Evolutionary conservation across 2,797 vertebrate genomes (phyloP).

Genomic region (Tokudaia muenninki): DNA sequence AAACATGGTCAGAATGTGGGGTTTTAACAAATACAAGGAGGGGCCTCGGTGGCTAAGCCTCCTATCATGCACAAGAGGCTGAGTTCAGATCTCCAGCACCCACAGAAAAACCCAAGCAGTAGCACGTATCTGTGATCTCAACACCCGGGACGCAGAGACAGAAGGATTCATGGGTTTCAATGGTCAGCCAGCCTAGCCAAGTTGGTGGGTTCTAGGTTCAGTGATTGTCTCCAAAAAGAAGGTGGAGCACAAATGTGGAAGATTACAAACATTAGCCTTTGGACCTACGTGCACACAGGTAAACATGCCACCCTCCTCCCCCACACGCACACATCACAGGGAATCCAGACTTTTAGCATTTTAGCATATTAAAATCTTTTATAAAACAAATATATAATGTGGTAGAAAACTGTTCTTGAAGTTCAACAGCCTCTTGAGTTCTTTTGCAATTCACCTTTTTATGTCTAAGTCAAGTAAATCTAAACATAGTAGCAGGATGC

Average conservation of each 20-base stretch:
- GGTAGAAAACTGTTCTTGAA: slow-evolving; percentile 34
- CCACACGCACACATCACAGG: neutral
- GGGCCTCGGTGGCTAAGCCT: neutral
- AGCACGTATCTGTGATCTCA: neutral
- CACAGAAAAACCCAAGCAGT: neutral
- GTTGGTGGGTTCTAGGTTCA: neutral
- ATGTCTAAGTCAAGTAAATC: slow-evolving; percentile 20
- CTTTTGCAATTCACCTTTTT: slow-evolving; percentile 6
- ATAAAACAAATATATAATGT: slow-evolving; percentile 12
- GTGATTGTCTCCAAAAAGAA: neutral
- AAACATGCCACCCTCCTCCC: no score
- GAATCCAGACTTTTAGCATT: slow-evolving; percentile 25
- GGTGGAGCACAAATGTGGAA: neutral
- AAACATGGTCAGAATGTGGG: neutral
- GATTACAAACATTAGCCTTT: neutral
- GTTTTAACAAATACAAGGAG: neutral
- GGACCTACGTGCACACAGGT: neutral
- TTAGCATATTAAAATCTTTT: slow-evolving; percentile 27
- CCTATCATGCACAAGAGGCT: neutral
- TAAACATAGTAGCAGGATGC: neutral
- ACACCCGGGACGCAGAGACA: neutral
- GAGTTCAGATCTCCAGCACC: neutral
- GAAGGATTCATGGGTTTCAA: no score
- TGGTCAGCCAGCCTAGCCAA: neutral
- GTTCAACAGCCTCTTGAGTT: neutral